Evolutionary conservation across 2,888 invertebrate species (phyloP).

Genomic region (Trachelus iudaicus): DNA sequence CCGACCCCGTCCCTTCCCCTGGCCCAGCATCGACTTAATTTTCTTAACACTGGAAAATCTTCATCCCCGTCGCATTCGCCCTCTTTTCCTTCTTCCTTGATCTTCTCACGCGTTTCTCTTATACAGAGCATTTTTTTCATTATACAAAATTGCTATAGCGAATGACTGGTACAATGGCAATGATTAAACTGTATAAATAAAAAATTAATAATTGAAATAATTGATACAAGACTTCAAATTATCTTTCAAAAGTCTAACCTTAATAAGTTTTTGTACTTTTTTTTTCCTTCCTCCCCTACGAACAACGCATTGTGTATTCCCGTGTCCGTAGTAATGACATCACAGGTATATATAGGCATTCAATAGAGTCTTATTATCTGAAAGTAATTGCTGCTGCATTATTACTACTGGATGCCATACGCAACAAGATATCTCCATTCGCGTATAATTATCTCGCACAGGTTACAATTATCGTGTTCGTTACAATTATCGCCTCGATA

Average conservation of each 20-base stretch:
- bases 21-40: neutral
- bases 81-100: neutral
- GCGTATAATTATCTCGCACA: neutral
- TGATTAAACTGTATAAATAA: neutral
- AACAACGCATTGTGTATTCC: too few relatives aligned
- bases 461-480: neutral
- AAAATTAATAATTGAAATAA: neutral
- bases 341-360: neutral
- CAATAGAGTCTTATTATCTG: neutral
- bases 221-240: neutral
- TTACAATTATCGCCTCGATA: neutral
- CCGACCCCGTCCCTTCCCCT: too few relatives aligned
- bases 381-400: neutral
- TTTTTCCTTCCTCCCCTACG: neutral
- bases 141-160: neutral
- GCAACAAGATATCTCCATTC: neutral
- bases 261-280: neutral
- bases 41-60: neutral
- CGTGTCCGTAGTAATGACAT: too few relatives aligned
- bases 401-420: neutral
- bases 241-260: neutral
- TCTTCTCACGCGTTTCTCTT: neutral
- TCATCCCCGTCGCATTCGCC: neutral
- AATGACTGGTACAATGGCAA: neutral
- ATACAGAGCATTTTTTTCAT: too few relatives aligned